These are phyloP conservation scores for Atethmia centrago DNA, from an alignment of 2,888 invertebrate species.

Conservation along the genomic window DNA sequence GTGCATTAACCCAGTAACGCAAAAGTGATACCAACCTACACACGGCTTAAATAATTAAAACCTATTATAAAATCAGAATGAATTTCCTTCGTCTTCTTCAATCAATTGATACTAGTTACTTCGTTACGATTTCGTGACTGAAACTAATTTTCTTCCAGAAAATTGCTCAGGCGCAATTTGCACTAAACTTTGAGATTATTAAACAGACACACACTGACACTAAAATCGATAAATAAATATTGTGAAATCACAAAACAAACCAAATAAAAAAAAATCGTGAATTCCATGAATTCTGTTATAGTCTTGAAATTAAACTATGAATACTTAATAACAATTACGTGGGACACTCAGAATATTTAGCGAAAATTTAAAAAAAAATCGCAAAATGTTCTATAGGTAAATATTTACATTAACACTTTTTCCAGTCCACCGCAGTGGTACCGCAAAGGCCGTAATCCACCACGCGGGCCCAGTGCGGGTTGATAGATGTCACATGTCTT, in stretches of 20 bases:
- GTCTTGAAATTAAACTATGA: too few species aligned
- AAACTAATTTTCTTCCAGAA: background rate
- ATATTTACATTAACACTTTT: too few species aligned
- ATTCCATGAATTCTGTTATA: too few species aligned
- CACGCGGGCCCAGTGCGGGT: too few species aligned
- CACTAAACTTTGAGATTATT: background rate
- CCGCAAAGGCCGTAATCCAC: too few species aligned
- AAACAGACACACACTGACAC: background rate
- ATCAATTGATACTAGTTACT: background rate
- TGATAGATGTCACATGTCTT: too few species aligned
- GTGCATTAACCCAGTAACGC: constrained; percentile 5
- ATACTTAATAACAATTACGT: too few species aligned
- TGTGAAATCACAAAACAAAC: background rate
- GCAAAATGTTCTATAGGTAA: too few species aligned
- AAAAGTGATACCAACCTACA: constrained; percentile 14
- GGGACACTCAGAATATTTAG: too few species aligned
- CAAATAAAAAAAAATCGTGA: background rate
- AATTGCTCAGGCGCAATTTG: background rate
- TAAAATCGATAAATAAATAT: background rate
- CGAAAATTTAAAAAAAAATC: too few species aligned
- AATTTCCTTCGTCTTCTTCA: background rate
- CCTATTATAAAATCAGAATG: background rate
- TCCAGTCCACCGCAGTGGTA: too few species aligned
- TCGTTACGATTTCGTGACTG: background rate
- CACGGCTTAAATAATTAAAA: background rate